Percentiles rank a stretch among this genome's conserved stretches.
These are phyloP conservation scores for Lycorma delicatula DNA, from an alignment of 1,140 invertebrate species.

Conservation along the genomic window DNA sequence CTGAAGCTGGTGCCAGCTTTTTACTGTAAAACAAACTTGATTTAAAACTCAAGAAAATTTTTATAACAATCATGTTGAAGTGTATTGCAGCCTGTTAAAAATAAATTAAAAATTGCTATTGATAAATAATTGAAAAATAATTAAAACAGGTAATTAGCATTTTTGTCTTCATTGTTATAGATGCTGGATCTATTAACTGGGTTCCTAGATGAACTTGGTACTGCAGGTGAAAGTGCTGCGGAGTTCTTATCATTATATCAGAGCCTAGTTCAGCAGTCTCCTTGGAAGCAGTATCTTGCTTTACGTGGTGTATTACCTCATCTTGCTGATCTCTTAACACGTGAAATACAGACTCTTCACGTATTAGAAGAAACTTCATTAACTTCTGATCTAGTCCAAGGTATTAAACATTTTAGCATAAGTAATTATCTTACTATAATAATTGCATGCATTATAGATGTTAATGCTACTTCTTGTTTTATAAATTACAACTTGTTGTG, in stretches of 20 bases:
- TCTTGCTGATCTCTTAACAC: conserved; percentile 75
- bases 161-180: no score
- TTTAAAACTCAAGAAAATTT: no score
- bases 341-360: conserved; percentile 80
- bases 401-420: no score
- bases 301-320: conserved; percentile 75
- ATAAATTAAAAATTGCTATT: no score
- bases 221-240: conserved; percentile 81
- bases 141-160: no score
- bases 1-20: no score
- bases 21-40: no score
- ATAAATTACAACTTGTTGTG: background rate
- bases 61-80: no score
- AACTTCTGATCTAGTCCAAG: conserved; percentile 89
- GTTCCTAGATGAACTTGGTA: conserved; percentile 75
- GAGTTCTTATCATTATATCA: conserved; percentile 86
- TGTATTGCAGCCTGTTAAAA: no score
- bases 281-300: conserved; percentile 90
- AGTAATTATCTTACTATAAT: conserved; percentile 6
- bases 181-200: conserved; percentile 79
- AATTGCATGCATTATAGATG: background rate
- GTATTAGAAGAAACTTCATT: conserved; percentile 81
- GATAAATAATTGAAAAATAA: no score
- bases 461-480: background rate
- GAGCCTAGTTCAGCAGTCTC: conserved; percentile 67